Base-by-base conservation (phyloP, 2,888 invertebrate genomes). In the Acronicta alni region DNA sequence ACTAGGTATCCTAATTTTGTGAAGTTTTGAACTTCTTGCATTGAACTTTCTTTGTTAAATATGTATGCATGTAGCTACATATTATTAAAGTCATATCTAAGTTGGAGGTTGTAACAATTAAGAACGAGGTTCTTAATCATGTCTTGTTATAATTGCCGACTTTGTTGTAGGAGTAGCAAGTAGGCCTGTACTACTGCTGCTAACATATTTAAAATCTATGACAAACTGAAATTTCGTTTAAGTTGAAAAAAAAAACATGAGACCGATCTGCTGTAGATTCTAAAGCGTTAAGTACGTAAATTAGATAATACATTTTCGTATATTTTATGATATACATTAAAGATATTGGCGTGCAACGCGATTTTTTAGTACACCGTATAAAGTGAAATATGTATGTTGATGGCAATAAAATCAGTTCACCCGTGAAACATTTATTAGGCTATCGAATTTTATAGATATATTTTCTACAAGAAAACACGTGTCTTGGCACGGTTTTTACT, bases 1-100 rank as follows among this genome's bases (percentile, higher is more conserved):
- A 77, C 77, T 73, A 78, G 71, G 62, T 60, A 66, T 72, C 63
- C 69, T 80, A 77, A 81, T 79, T 72, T 68, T 54, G 54, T 63
- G 60, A 66, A 70, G 66, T 80, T 80, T 57, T 59, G 47, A 62
- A 67, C 52, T 66, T 37, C 57, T 55, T 55, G 56, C 51, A 43
- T 51, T 44, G 42, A 65, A 67, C 49, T 69, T 72, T 57, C 64
- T 55, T 65, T 63, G 39, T n/a, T 39, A 44, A 37, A 10, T 57
- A 18, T 35, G 16, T 42, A 17, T 32, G 41, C 10, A 26, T 12
- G 16, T 14, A 35, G 15, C 35, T 58, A 1, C 9, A 46, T 23
- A 41, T 45, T 60, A 68, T 68, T 67, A 52, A 53, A 59, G 59
- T 30, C 32, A 3, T 10, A 17, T 35, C n/a, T 20, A 35, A 35